Evolutionary conservation across 2,888 invertebrate genomes (phyloP), one percentile per base, ranked within the genome.

Genomic region (Xylota sylvarum): DNA sequence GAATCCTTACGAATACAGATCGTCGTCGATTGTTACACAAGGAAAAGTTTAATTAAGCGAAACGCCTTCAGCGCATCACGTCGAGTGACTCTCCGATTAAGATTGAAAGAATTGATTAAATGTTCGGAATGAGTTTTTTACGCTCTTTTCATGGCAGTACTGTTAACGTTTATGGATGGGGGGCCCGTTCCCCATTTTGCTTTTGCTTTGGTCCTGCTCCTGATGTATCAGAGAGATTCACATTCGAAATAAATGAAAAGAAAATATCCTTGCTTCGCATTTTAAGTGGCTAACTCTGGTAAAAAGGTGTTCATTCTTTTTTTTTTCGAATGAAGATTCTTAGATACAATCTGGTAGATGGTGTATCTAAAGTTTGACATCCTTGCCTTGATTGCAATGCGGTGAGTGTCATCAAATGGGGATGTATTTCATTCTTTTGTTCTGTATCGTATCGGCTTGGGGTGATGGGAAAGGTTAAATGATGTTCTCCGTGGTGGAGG

Each of bases 41-140:
- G 3, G 37, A 37, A 10, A 60, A 79, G 83, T 85, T 85, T 85
- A 85, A 85, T 85, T 85, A 85, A 85, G 84, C 80, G 74, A 74
- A 85, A 85, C 43, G 74, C 84, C 74, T 80, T 52, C 23, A 76
- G 84, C 84, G 84, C 69, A 85, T 85, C 80, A 85, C 56, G 74
- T 60, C 79, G 65, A 46, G 37, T 46, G 46, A 67, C 60, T 67
- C 62, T 67, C 62, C 74, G 80, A 85, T 85, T 85, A 80, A 85
- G 80, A 85, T 85, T 85, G 74, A 80, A 65, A 43, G 84, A 84
- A 84, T 80, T 84, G 84, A 84, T 84, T 84, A 84, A 64, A 69
- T 69, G 50, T 70, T 84, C 43, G 56, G 70, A 85, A 85, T 85
- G 80, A 76, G 74, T 62, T 67, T 80, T 52, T 69, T 83, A 85